A percentile compares a stretch with the other conserved stretches of the same genome.
These are phyloP conservation scores for Condylura cristata DNA, from an alignment of 2,113 vertebrate species.

Conservation along the genomic window DNA sequence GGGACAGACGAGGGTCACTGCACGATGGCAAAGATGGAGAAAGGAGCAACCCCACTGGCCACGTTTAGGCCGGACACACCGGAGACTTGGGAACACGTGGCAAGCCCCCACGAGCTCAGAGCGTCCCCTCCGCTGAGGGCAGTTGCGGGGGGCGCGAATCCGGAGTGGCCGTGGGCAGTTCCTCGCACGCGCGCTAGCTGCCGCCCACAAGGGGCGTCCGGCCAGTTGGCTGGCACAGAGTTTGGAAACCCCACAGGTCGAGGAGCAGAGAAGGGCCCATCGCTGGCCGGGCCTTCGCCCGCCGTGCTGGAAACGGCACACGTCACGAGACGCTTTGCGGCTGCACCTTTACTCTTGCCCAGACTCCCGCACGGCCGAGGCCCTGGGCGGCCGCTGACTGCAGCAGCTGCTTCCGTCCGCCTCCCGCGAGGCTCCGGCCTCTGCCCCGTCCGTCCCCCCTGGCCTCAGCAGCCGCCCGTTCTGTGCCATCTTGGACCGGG, in stretches of 20 bases:
- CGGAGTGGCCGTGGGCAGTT: no score
- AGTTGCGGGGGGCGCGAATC: no score
- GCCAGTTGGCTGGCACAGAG: slow-evolving; percentile 36
- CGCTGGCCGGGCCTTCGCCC: neutral
- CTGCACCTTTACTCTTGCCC: no score
- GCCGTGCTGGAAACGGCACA: neutral
- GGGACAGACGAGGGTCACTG: neutral
- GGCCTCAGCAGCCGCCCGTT: neutral
- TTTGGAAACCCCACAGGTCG: slow-evolving; percentile 44
- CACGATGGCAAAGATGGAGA: neutral
- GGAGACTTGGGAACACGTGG: no score
- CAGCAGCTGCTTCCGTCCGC: neutral
- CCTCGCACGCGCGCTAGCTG: no score
- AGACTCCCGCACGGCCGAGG: neutral
- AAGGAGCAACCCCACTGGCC: no score
- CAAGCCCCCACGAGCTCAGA: no score
- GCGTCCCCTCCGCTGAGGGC: no score
- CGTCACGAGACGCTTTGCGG: no score
- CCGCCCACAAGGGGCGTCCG: neutral
- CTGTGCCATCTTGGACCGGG: neutral
- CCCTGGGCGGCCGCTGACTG: neutral
- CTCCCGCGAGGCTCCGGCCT: neutral
- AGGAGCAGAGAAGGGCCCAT: neutral
- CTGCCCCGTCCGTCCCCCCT: neutral
- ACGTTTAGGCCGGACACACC: no score